Conservation (phyloP, 2,113 vertebrate species). For the Tychaedon coryphoeus region DNA sequence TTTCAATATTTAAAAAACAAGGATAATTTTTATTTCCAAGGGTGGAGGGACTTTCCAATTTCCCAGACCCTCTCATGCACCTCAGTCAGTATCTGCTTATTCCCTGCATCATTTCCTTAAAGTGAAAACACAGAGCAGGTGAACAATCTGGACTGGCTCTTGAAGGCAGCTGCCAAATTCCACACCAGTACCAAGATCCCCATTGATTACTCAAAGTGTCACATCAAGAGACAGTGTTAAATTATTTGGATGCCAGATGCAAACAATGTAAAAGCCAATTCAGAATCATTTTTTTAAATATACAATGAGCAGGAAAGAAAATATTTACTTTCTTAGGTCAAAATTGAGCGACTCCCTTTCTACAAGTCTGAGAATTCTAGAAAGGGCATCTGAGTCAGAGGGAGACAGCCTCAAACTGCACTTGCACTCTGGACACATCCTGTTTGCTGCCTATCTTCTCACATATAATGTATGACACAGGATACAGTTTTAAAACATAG, state of each 20-base stretch:
- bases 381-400: background rate
- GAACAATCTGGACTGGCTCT: background rate
- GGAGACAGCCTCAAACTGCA: background rate
- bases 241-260: background rate
- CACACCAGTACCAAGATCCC: background rate
- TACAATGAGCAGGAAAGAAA: background rate
- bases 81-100: background rate
- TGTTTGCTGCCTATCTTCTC: background rate
- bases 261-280: background rate
- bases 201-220: background rate
- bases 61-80: background rate
- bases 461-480: rapidly evolving
- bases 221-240: background rate
- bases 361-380: background rate
- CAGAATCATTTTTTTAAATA: background rate
- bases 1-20: background rate
- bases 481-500: background rate
- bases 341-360: background rate
- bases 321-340: background rate
- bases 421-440: background rate
- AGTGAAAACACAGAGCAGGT: background rate
- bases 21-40: background rate
- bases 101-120: background rate
- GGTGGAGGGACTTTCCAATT: background rate
- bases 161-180: background rate